Evolutionary conservation across 2,797 vertebrate species (phyloP).

Genomic region (Mus caroli): DNA sequence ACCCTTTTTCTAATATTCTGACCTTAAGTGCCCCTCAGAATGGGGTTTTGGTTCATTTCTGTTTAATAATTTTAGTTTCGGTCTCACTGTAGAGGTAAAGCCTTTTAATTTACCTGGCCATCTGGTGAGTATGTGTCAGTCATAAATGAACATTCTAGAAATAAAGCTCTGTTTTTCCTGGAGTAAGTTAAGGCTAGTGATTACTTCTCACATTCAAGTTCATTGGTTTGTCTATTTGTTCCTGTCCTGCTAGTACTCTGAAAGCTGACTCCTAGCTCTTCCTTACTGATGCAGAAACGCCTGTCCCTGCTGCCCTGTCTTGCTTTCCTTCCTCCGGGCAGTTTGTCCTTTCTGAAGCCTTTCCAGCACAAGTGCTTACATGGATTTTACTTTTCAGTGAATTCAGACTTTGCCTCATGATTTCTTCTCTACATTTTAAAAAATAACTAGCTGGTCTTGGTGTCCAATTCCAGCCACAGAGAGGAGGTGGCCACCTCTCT

Average conservation of each 20-base stretch:
- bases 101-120: not conserved
- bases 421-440: conserved; percentile 48
- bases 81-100: not conserved
- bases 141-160: conserved; percentile 65
- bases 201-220: conserved; percentile 30
- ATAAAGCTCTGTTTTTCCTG: conserved; percentile 87
- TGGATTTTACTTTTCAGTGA: not conserved
- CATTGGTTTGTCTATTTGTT: conserved; percentile 42
- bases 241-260: not conserved
- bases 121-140: not conserved
- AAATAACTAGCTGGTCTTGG: not conserved
- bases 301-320: not conserved
- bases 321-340: not conserved
- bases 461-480: not conserved
- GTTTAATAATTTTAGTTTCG: conserved; percentile 17
- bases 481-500: not conserved
- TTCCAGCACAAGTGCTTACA: not conserved
- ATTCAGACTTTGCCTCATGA: not conserved
- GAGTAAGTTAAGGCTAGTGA: conserved; percentile 70
- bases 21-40: not conserved
- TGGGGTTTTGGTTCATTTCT: conserved; percentile 34
- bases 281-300: not conserved
- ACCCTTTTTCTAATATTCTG: conserved; percentile 40
- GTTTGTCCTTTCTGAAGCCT: not conserved
- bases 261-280: not conserved